phyloP scores from a whole-genome alignment of 2,797 vertebrate genomes.

The Characodon lateralis region DNA sequence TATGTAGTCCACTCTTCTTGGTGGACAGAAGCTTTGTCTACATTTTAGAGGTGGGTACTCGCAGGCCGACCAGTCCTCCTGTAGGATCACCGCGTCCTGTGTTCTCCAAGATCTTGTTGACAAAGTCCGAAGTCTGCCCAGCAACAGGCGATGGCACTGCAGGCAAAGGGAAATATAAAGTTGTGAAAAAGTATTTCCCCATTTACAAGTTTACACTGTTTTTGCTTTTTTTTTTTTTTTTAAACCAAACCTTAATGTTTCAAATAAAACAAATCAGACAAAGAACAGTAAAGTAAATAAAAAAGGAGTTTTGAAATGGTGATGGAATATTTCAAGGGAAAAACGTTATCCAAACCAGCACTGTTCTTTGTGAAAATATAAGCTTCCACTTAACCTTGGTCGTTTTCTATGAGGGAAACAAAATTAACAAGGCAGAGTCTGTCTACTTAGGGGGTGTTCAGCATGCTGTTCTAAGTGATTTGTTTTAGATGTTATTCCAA shows the following conservation, averaged over 20 bases:
- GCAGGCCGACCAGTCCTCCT: conserved; percentile 94
- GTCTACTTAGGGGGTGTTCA: background rate
- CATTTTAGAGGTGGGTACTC: conserved; percentile 93
- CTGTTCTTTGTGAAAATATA: too few species aligned
- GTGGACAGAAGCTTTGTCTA: conserved; percentile 74
- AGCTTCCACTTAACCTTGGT: background rate
- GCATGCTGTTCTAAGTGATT: background rate
- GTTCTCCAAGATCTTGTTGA: conserved; percentile 98
- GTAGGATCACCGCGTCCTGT: conserved; percentile 95
- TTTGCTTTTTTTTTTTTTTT: background rate
- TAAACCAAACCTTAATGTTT: background rate
- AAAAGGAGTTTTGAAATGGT: background rate
- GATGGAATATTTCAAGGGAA: background rate
- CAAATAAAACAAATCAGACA: background rate
- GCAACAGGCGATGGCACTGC: conserved; percentile 90
- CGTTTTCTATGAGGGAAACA: background rate
- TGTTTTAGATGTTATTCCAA: too few species aligned
- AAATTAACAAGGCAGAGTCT: background rate
- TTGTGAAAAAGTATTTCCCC: background rate
- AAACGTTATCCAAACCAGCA: background rate
- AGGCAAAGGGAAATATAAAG: conserved; percentile 21
- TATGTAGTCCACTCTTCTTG: conserved; percentile 58
- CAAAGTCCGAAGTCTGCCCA: conserved; percentile 97
- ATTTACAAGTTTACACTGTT: background rate
- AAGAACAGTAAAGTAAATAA: background rate